Percentiles rank a stretch among this genome's conserved stretches.
Evolutionary conservation across 2,888 invertebrate genomes (phyloP).

Genomic region (Sialis fuliginosa): DNA sequence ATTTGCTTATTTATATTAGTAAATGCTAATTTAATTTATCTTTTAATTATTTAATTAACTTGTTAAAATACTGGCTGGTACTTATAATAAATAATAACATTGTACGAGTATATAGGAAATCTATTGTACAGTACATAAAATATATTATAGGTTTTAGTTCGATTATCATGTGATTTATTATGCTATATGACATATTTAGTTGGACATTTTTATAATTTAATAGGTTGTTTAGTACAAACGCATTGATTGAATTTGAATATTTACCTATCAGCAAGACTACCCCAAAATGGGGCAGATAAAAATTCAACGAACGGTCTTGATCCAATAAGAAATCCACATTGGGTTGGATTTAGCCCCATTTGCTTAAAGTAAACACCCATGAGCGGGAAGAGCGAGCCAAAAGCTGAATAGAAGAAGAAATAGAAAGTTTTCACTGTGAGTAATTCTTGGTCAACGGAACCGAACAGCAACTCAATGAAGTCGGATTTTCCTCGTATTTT

Average conservation of each 20-base stretch:
- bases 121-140: no score
- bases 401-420: slow-evolving; percentile 98
- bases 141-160: no score
- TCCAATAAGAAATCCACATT: slow-evolving; percentile 87
- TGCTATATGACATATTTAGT: no score
- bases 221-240: no score
- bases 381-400: slow-evolving; percentile 92
- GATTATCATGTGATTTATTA: no score
- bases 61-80: no score
- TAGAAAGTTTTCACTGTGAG: slow-evolving; percentile 94
- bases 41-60: no score
- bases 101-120: no score
- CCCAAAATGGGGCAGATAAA: slow-evolving; percentile 95
- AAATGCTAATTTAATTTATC: no score
- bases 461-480: slow-evolving; percentile 64
- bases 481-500: slow-evolving; percentile 79
- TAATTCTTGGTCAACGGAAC: slow-evolving; percentile 75
- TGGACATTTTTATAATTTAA: no score
- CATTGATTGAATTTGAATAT: slow-evolving; percentile 4
- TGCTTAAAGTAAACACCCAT: slow-evolving; percentile 99
- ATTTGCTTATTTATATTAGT: no score
- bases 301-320: slow-evolving; percentile 95
- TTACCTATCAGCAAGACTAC: slow-evolving; percentile 76
- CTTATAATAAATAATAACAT: no score
- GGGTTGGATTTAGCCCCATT: slow-evolving; percentile 96